phyloP scores from a whole-genome alignment of 2,888 invertebrate genomes.

The Cephus nigrinus region DNA sequence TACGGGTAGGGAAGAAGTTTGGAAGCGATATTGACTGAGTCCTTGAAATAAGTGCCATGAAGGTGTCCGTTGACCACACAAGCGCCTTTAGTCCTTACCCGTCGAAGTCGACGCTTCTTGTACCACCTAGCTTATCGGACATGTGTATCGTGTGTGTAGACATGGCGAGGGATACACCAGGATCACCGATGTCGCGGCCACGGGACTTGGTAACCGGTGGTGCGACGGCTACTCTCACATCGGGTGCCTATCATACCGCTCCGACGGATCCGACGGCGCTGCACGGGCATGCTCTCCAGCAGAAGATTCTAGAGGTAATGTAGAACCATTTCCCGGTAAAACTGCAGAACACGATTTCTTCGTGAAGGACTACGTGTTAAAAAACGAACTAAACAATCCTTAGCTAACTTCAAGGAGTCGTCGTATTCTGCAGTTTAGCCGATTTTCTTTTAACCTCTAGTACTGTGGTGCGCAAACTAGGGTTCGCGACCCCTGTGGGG shows the following conservation, averaged over 20 bases:
- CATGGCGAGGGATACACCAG: conserved; percentile 68
- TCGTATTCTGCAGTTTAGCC: no score
- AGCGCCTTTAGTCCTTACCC: conserved; percentile 43
- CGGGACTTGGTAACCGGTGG: conserved; percentile 55
- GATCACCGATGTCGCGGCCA: conserved; percentile 66
- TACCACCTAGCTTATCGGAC: conserved; percentile 34
- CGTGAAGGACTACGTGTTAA: no score
- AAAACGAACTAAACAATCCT: no score
- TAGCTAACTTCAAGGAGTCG: no score
- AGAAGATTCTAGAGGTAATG: conserved; percentile 76
- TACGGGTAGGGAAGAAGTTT: no score
- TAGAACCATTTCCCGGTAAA: conserved; percentile 29
- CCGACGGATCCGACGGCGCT: conserved; percentile 69
- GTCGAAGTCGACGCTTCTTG: conserved; percentile 13
- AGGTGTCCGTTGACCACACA: conserved; percentile 38
- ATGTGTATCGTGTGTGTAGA: conserved; percentile 58
- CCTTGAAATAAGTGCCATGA: conserved; percentile 27
- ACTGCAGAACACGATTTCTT: no score
- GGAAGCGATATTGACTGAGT: neutral
- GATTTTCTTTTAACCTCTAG: conserved; percentile 7
- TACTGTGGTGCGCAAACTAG: neutral
- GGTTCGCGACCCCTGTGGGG: no score
- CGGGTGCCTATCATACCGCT: conserved; percentile 61
- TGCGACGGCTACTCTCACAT: conserved; percentile 68
- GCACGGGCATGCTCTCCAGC: conserved; percentile 75